Conservation (phyloP, 2,797 vertebrate genomes). For the Echeneis naucrates region DNA sequence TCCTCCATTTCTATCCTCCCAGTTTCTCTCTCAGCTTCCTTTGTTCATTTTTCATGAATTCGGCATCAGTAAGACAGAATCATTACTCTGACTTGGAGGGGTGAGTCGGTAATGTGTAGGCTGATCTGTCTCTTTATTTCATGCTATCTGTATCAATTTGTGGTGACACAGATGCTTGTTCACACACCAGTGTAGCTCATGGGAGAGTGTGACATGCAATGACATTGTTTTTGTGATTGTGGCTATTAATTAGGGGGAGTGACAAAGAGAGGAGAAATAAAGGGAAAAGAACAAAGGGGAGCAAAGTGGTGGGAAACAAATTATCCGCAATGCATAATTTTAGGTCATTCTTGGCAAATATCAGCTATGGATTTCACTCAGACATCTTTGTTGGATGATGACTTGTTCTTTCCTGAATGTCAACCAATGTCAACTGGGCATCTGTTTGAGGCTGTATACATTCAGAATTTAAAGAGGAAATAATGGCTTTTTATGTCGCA, state of each 20-base stretch:
- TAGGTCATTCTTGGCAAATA: background rate
- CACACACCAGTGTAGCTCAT: conserved; percentile 27
- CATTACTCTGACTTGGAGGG: conserved; percentile 55
- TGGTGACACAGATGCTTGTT: conserved; percentile 21
- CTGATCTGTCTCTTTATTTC: conserved; percentile 56
- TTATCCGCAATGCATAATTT: conserved; percentile 1
- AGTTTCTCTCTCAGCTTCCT: conserved; percentile 11
- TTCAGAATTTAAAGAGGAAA: conserved; percentile 42
- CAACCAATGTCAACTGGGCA: conserved; percentile 24
- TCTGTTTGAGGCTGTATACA: conserved; percentile 35
- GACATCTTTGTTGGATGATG: conserved; percentile 31
- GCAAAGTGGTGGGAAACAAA: conserved; percentile 13
- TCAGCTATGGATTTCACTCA: conserved; percentile 11
- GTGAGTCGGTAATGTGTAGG: conserved; percentile 38
- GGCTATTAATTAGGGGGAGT: conserved; percentile 52
- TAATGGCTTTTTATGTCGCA: conserved; percentile 47
- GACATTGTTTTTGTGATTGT: conserved; percentile 44
- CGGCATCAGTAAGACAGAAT: conserved; percentile 34
- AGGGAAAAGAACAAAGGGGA: background rate
- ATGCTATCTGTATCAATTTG: conserved; percentile 64
- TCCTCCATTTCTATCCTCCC: conserved; percentile 15
- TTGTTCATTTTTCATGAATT: conserved; percentile 47
- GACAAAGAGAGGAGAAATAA: conserved; percentile 35
- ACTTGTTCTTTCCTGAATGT: conserved; percentile 19
- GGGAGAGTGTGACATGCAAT: conserved; percentile 40